Conservation (phyloP, 2,797 vertebrate genomes). For the Phaenicophaeus curvirostris region DNA sequence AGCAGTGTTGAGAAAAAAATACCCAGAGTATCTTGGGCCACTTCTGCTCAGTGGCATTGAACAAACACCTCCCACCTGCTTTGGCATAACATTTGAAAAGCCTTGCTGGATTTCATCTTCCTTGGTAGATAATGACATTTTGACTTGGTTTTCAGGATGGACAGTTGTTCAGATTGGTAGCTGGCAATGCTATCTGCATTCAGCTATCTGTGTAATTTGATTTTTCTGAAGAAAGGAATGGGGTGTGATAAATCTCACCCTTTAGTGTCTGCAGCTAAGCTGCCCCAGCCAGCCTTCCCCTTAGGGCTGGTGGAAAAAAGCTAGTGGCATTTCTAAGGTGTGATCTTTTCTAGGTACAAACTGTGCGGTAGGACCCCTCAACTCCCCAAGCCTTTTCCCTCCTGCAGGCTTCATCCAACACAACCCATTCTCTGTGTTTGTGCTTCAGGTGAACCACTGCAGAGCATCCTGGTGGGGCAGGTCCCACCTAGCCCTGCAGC, state of each 20-base stretch:
- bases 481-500: not conserved
- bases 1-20: not conserved
- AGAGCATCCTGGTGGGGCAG: not conserved
- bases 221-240: not conserved
- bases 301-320: not conserved
- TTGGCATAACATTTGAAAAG: not conserved
- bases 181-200: not conserved
- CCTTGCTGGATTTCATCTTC: not conserved
- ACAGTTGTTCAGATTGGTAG: not conserved
- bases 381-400: not conserved
- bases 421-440: not conserved
- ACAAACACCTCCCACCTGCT: not conserved
- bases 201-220: not conserved
- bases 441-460: not conserved
- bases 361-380: not conserved
- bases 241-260: not conserved
- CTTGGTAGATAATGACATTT: not conserved
- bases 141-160: not conserved
- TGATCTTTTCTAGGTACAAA: not conserved
- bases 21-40: not conserved
- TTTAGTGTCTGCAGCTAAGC: not conserved
- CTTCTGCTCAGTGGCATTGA: not conserved
- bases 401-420: not conserved
- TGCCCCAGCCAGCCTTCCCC: not conserved
- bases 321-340: not conserved